A percentile compares a stretch with the other conserved stretches of the same genome.
Evolutionary conservation across 2,888 invertebrate genomes (phyloP).

Genomic region (Mimachlamys varia): DNA sequence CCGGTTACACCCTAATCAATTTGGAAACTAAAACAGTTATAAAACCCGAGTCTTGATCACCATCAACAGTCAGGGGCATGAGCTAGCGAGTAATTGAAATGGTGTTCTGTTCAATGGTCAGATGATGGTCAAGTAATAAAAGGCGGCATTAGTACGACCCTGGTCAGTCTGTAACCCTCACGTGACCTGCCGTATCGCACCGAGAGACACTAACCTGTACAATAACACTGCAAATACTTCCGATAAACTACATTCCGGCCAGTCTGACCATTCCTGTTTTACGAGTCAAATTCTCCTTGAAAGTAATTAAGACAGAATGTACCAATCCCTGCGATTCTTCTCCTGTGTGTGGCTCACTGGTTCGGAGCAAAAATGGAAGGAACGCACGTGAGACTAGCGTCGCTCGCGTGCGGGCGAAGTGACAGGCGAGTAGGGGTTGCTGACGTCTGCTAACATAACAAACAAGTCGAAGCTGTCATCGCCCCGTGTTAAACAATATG

Average conservation of each 20-base stretch:
- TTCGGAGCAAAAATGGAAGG: background rate
- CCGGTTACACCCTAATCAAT: background rate
- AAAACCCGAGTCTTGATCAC: background rate
- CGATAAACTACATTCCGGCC: conserved; percentile 14
- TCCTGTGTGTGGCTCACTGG: background rate
- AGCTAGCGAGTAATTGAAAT: conserved; percentile 22
- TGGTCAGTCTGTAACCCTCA: conserved; percentile 20
- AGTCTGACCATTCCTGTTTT: background rate
- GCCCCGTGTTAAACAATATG: background rate
- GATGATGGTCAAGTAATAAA: conserved; percentile 2
- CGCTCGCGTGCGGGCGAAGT: background rate
- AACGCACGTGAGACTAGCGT: background rate
- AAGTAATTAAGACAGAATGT: conserved; percentile 11
- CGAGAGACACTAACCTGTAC: background rate
- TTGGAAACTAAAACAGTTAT: conserved; percentile 13
- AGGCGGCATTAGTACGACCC: background rate
- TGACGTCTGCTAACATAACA: background rate
- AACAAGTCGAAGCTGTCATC: background rate
- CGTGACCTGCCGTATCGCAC: conserved; percentile 6
- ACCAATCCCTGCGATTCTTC: background rate
- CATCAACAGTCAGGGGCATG: background rate
- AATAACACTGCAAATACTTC: background rate
- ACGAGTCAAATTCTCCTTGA: conserved; percentile 12
- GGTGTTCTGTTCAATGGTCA: background rate
- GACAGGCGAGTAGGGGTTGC: background rate